Conservation (phyloP, 2,113 vertebrate genomes). For the Vulpes ferrilata region DNA sequence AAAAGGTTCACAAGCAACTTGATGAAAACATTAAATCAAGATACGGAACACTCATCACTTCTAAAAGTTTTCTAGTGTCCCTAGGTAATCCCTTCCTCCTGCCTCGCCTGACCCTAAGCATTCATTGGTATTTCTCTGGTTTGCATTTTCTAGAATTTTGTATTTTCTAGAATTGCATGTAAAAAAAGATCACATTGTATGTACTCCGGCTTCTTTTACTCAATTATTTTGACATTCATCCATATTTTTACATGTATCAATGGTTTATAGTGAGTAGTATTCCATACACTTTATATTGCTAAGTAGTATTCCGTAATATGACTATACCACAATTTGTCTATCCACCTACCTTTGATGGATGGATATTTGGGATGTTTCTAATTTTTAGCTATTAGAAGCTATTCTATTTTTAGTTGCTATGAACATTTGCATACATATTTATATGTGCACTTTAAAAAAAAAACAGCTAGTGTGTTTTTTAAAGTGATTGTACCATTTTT, state of each 20-base stretch:
- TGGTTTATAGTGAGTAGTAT: not conserved
- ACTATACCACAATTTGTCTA: not conserved
- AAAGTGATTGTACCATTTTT: not conserved
- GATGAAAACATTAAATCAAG: slow-evolving; percentile 5
- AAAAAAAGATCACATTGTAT: not conserved
- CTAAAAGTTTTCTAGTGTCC: not conserved
- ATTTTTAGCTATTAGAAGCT: not conserved
- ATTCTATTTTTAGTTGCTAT: not conserved
- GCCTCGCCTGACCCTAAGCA: not conserved
- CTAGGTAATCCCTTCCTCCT: not conserved
- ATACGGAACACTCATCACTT: not conserved
- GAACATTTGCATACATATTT: not conserved
- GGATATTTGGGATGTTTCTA: not conserved
- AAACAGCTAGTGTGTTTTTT: not conserved
- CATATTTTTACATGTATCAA: not conserved
- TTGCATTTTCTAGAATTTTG: not conserved
- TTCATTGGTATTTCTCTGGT: not conserved
- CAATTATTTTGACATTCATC: not conserved
- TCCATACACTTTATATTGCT: not conserved
- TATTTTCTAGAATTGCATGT: slow-evolving; percentile 25
- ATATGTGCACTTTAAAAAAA: not conserved
- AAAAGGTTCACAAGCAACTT: not conserved
- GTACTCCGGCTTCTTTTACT: not conserved
- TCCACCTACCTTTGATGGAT: not conserved
- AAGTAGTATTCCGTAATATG: not conserved